Conservation (phyloP, 2,888 invertebrate genomes). For the Cheilosia urbana region DNA sequence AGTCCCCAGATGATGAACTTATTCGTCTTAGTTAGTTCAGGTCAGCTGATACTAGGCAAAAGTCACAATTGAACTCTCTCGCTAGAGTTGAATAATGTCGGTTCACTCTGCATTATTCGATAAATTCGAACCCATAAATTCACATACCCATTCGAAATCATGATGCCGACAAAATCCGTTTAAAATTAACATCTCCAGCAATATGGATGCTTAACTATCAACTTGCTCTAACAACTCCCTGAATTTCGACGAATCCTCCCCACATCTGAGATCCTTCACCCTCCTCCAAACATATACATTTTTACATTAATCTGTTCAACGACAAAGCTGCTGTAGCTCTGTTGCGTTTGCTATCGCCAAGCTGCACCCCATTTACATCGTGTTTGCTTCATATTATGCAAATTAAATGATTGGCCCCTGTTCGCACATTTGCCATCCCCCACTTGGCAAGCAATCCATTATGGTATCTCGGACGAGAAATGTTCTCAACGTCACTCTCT, state of each 20-base stretch:
- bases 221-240: background rate
- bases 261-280: background rate
- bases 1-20: no score
- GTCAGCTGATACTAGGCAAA: no score
- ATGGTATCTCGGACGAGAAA: conserved; percentile 2
- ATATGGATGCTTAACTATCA: background rate
- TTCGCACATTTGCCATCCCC: conserved; percentile 36
- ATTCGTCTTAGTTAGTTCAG: no score
- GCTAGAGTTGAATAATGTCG: no score
- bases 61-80: no score
- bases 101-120: no score
- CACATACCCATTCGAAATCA: no score
- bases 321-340: background rate
- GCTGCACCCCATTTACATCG: conserved; percentile 15
- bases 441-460: conserved; percentile 20
- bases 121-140: no score
- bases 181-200: no score
- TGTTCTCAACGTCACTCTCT: background rate
- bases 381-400: conserved; percentile 38
- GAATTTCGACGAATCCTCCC: background rate
- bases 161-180: no score
- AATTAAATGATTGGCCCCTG: conserved; percentile 57
- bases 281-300: background rate
- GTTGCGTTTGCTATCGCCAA: conserved; percentile 2
- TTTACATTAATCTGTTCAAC: conserved; percentile 1